phyloP scores from a whole-genome alignment of 2,888 invertebrate species.

The Timema podura region DNA sequence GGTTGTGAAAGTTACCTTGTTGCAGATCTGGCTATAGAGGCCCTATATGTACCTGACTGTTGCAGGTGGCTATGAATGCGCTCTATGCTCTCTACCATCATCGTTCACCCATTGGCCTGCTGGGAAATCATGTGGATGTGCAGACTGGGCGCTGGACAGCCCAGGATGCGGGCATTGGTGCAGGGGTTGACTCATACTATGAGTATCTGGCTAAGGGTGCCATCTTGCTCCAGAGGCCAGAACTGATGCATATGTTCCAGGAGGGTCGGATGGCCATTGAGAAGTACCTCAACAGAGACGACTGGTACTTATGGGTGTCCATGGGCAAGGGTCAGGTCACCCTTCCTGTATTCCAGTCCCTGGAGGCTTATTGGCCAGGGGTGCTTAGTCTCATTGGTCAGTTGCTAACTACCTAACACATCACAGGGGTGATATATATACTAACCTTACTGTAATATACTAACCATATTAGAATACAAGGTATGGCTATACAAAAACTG shows the following conservation, averaged over 20 bases:
- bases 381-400: slow-evolving; percentile 76
- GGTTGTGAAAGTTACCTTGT: not conserved
- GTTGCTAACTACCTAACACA: slow-evolving; percentile 13
- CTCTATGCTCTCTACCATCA: slow-evolving; percentile 82
- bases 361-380: slow-evolving; percentile 99
- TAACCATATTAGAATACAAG: too few relatives aligned
- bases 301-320: slow-evolving; percentile 99
- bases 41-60: not conserved
- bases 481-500: too few relatives aligned
- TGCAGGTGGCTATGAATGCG: slow-evolving; percentile 83
- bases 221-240: slow-evolving; percentile 82
- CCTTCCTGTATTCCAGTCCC: slow-evolving; percentile 94
- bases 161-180: slow-evolving; percentile 94
- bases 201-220: slow-evolving; percentile 98
- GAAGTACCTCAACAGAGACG: slow-evolving; percentile 84
- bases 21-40: too few relatives aligned
- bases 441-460: too few relatives aligned
- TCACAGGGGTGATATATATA: not conserved
- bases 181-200: slow-evolving; percentile 95
- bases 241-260: slow-evolving; percentile 86
- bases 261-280: slow-evolving; percentile 73
- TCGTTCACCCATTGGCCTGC: slow-evolving; percentile 79
- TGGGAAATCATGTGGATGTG: slow-evolving; percentile 97
- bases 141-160: slow-evolving; percentile 95
- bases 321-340: slow-evolving; percentile 96